phyloP scores from a whole-genome alignment of 2,888 invertebrate genomes.

The Cantharis rufa region DNA sequence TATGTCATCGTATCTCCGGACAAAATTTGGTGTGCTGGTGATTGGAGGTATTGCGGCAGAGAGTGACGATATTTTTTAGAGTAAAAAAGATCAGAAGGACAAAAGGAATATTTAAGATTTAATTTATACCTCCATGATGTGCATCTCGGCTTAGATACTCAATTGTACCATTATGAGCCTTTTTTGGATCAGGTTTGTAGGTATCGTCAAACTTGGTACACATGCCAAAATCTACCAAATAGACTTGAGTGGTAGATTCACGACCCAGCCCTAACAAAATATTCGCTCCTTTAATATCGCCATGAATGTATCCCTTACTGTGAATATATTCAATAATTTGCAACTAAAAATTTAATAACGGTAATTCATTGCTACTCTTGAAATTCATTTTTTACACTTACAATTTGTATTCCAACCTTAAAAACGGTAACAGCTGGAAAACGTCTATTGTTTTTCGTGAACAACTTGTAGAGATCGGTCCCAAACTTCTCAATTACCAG shows the following conservation, averaged over 20 bases:
- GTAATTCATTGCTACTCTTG: not conserved
- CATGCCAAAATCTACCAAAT: constrained; percentile 92
- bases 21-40: too few relatives aligned
- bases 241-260: constrained; percentile 72
- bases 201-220: constrained; percentile 73
- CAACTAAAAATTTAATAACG: constrained; percentile 63
- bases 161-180: constrained; percentile 95
- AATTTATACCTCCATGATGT: constrained; percentile 91
- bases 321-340: constrained; percentile 94
- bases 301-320: constrained; percentile 86
- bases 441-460: constrained; percentile 65
- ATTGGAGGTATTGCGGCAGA: too few relatives aligned
- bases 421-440: constrained; percentile 78
- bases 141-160: constrained; percentile 97
- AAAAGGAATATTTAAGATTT: too few relatives aligned
- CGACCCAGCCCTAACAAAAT: constrained; percentile 76
- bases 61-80: too few relatives aligned
- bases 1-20: too few relatives aligned
- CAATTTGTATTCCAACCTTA: constrained; percentile 83
- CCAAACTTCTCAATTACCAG: constrained; percentile 89
- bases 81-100: too few relatives aligned
- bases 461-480: constrained; percentile 80
- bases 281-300: constrained; percentile 95
- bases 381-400: constrained; percentile 52
- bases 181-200: constrained; percentile 86